Evolutionary conservation across 2,888 invertebrate genomes (phyloP).

Genomic region (Sinotaia quadrata): DNA sequence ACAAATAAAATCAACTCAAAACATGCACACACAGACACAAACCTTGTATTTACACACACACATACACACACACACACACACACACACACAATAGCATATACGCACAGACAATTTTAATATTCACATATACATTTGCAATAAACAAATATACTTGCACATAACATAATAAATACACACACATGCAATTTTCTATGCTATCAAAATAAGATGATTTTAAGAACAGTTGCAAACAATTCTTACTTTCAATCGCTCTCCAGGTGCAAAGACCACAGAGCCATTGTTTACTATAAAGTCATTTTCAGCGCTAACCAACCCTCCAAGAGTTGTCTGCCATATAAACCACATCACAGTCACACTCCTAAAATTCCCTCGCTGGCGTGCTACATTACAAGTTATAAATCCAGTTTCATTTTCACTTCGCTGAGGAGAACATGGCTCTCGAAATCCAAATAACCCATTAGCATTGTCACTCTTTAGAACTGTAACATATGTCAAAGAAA

Average conservation of each 20-base stretch:
- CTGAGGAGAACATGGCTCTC: conserved; percentile 55
- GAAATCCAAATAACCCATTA: conserved; percentile 69
- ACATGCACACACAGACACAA: too few relatives aligned
- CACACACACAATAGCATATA: too few relatives aligned
- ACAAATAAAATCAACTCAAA: too few relatives aligned
- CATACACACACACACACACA: too few relatives aligned
- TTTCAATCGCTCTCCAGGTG: conserved; percentile 60
- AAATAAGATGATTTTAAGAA: too few relatives aligned
- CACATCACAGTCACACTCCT: conserved; percentile 64
- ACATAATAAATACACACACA: too few relatives aligned
- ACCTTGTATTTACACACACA: too few relatives aligned
- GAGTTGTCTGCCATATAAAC: conserved; percentile 49
- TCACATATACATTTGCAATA: too few relatives aligned
- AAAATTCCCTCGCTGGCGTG: conserved; percentile 61
- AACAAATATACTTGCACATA: too few relatives aligned
- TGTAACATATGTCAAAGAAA: conserved; percentile 35
- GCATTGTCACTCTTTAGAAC: conserved; percentile 72
- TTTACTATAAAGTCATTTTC: conserved; percentile 60
- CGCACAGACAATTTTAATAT: too few relatives aligned
- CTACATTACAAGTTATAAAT: conserved; percentile 55
- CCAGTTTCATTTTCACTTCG: conserved; percentile 44
- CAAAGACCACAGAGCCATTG: conserved; percentile 60
- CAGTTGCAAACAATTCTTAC: too few relatives aligned
- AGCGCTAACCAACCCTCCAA: conserved; percentile 31
- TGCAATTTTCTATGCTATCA: too few relatives aligned